Percentiles rank a stretch among this genome's conserved stretches.
Evolutionary conservation across 2,888 invertebrate genomes (phyloP).

Genomic region (Stegophylla sp.): DNA sequence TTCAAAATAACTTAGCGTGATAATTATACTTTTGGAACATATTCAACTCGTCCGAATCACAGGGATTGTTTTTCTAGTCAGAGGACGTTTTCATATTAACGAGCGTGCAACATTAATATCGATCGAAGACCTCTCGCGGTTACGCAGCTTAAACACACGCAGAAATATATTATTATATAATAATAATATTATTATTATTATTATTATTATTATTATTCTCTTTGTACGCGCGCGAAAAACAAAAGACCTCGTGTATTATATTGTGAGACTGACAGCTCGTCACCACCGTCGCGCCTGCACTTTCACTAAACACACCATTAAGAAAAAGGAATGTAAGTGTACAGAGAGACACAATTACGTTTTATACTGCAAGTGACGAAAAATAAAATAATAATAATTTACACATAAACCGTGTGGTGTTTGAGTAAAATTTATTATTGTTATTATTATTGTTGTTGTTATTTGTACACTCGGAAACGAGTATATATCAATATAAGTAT

Average conservation of each 20-base stretch:
- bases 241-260: background rate
- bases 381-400: background rate
- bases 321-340: too few species aligned
- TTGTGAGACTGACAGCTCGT: conserved; percentile 29
- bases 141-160: conserved; percentile 7
- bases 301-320: too few species aligned
- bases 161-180: background rate
- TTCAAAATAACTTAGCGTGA: too few species aligned
- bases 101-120: conserved; percentile 1
- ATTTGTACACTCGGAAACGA: background rate
- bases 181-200: too few species aligned
- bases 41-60: background rate
- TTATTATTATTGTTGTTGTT: background rate
- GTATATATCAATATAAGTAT: too few species aligned
- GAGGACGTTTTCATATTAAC: background rate
- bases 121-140: background rate
- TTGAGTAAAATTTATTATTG: conserved; percentile 21
- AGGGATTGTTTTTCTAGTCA: background rate
- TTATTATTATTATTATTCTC: conserved; percentile 21
- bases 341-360: background rate
- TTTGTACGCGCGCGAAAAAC: conserved; percentile 14
- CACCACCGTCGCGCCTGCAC: background rate
- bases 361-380: background rate
- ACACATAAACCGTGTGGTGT: background rate
- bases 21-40: too few species aligned